Evolutionary conservation across 2,797 vertebrate species (phyloP).

Genomic region (Syngnathus acus): DNA sequence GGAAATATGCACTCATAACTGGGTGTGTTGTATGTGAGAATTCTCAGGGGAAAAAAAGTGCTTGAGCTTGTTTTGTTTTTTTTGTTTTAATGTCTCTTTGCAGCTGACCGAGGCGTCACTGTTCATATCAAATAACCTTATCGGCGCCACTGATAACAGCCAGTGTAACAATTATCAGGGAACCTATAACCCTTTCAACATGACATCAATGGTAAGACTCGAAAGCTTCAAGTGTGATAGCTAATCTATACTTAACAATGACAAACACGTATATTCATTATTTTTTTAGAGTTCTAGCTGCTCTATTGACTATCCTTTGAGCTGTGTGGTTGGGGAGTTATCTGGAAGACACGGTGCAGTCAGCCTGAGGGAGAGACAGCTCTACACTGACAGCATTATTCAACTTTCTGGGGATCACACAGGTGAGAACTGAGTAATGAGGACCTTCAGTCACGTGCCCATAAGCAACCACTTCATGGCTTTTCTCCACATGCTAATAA

Average conservation of each 20-base stretch:
- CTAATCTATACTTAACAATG: neutral
- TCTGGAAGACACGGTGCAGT: conserved; percentile 56
- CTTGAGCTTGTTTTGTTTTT: neutral
- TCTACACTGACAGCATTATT: conserved; percentile 59
- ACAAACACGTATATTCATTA: neutral
- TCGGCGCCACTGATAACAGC: neutral
- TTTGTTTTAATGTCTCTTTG: neutral
- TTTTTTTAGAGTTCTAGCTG: conserved; percentile 56
- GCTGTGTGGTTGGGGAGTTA: conserved; percentile 72
- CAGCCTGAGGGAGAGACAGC: conserved; percentile 40
- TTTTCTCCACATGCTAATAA: neutral
- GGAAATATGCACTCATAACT: neutral
- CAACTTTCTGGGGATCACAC: conserved; percentile 66
- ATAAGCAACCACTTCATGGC: neutral
- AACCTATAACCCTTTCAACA: conserved; percentile 69
- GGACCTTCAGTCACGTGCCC: neutral
- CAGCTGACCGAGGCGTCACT: conserved; percentile 44
- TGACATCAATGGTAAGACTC: conserved; percentile 53
- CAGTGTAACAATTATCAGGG: conserved; percentile 39
- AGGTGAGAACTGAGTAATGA: conserved; percentile 42
- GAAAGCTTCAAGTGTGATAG: neutral
- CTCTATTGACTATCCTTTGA: conserved; percentile 43
- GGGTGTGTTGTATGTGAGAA: neutral
- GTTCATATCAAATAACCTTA: conserved; percentile 42
- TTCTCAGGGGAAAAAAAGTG: neutral